phyloP scores from a whole-genome alignment of 2,797 vertebrate species.

The Potorous gilbertii region DNA sequence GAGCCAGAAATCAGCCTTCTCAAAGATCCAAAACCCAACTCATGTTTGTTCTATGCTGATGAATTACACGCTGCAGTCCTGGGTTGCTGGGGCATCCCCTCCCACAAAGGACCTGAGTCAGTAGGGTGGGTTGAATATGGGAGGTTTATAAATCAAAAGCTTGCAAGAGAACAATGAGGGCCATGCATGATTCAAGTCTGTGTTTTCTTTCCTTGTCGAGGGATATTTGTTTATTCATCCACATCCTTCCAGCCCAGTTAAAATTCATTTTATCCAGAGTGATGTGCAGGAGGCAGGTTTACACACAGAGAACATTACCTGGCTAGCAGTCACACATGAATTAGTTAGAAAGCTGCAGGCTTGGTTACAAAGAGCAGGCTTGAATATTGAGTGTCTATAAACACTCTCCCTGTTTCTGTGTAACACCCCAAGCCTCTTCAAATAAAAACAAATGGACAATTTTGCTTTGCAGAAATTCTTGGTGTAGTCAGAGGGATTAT shows the following conservation, averaged over 20 bases:
- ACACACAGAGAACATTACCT: slow-evolving; percentile 36
- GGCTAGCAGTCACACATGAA: slow-evolving; percentile 38
- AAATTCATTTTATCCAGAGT: slow-evolving; percentile 57
- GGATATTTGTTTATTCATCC: slow-evolving; percentile 25
- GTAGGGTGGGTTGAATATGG: slow-evolving; percentile 7
- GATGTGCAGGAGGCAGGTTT: slow-evolving; percentile 3
- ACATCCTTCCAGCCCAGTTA: slow-evolving; percentile 30
- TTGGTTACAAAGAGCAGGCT: slow-evolving; percentile 20
- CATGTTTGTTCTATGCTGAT: slow-evolving; percentile 27
- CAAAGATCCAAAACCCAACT: slow-evolving; percentile 8
- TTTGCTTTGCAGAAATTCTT: neutral
- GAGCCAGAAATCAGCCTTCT: slow-evolving; percentile 24
- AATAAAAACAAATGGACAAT: slow-evolving; percentile 17
- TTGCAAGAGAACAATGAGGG: slow-evolving; percentile 14
- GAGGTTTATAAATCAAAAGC: slow-evolving; percentile 42
- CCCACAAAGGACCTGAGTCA: slow-evolving; percentile 23
- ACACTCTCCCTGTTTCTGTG: neutral
- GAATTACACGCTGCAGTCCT: slow-evolving; percentile 39
- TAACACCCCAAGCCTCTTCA: neutral
- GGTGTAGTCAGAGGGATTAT: neutral
- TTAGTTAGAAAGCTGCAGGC: slow-evolving; percentile 26
- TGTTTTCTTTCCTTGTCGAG: slow-evolving; percentile 22
- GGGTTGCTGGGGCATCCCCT: neutral
- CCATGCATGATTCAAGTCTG: slow-evolving; percentile 18
- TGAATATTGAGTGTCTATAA: slow-evolving; percentile 24